These are phyloP conservation scores for Rhagologus leucostigma DNA, from an alignment of 2,113 vertebrate genomes.

Conservation along the genomic window DNA sequence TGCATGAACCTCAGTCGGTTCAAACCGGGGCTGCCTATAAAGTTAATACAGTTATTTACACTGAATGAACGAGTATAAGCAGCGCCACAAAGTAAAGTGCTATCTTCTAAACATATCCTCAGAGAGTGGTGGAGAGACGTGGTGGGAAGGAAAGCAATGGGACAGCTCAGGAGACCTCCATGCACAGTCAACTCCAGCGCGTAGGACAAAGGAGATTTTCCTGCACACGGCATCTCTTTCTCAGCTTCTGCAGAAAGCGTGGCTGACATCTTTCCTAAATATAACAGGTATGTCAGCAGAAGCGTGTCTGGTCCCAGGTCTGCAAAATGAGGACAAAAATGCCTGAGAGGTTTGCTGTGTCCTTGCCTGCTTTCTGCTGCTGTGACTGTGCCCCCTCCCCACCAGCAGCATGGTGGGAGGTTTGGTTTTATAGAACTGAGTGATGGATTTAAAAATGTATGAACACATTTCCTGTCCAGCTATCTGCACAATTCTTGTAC, in stretches of 20 bases:
- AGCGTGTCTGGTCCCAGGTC: background rate
- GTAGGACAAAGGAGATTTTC: background rate
- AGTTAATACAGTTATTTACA: slow-evolving; percentile 58
- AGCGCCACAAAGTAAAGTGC: background rate
- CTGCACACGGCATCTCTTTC: background rate
- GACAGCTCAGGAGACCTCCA: background rate
- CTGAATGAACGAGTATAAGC: slow-evolving; percentile 43
- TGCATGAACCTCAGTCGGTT: slow-evolving; percentile 39
- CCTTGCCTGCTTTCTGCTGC: background rate
- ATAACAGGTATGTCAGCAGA: background rate
- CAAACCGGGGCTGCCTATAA: background rate
- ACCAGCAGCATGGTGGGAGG: background rate
- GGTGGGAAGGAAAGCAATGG: background rate
- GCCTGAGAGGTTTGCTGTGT: background rate
- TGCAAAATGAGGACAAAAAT: background rate
- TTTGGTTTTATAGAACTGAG: background rate
- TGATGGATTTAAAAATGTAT: background rate
- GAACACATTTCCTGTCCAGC: background rate
- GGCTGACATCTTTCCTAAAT: background rate
- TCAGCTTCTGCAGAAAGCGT: background rate
- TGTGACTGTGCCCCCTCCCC: background rate
- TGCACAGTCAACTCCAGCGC: background rate
- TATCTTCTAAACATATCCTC: slow-evolving; percentile 38
- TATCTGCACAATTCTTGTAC: background rate
- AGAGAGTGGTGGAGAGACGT: background rate